Evolutionary conservation across 2,797 vertebrate species (phyloP).

Genomic region (Falco columbarius): DNA sequence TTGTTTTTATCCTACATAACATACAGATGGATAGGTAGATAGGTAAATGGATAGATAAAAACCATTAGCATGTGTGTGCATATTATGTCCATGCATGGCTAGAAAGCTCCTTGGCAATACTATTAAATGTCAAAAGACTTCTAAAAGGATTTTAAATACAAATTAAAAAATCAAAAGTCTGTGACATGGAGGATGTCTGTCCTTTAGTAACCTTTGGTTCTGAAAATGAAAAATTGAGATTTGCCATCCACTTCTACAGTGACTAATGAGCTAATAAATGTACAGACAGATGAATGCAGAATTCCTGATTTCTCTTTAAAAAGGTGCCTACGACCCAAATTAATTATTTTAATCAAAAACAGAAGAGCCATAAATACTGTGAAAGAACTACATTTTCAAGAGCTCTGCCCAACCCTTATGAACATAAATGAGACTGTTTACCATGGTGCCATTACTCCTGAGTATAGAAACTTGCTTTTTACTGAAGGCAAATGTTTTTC

Average conservation of each 20-base stretch:
- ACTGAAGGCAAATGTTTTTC: background rate
- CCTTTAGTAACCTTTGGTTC: conserved; percentile 18
- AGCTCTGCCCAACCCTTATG: background rate
- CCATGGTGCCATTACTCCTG: background rate
- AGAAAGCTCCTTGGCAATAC: background rate
- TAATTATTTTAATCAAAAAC: conserved; percentile 36
- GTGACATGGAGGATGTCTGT: background rate
- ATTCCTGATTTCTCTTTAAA: conserved; percentile 25
- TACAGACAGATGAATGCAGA: conserved; percentile 10
- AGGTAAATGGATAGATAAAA: background rate
- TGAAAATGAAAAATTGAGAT: conserved; percentile 50
- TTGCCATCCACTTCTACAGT: background rate
- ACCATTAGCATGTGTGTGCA: background rate
- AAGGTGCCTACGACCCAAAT: background rate
- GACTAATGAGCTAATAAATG: conserved; percentile 47
- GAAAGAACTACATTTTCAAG: background rate
- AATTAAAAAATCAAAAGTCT: background rate
- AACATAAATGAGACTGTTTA: background rate
- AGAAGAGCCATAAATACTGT: background rate
- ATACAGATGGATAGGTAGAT: background rate
- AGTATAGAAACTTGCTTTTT: background rate
- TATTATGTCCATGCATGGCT: background rate
- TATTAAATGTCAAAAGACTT: background rate
- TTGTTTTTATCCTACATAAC: background rate
- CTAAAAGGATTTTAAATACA: background rate